A percentile compares a stretch with the other conserved stretches of the same genome.
These are phyloP conservation scores for Leptopterna dolabrata DNA, from an alignment of 2,888 invertebrate species.

Conservation along the genomic window DNA sequence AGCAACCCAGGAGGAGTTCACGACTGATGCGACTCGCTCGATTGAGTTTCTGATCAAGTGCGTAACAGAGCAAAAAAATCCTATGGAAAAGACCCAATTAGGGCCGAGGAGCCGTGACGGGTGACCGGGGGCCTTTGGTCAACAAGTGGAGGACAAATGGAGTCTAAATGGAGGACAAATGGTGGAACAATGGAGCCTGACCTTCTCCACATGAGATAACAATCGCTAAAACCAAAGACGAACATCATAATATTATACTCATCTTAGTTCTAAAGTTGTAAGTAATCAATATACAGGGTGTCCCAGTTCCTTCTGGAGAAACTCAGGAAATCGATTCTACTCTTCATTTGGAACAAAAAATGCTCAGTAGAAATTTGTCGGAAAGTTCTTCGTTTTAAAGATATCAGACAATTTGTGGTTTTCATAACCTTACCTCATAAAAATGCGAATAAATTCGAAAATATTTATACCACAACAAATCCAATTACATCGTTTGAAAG, in stretches of 20 bases:
- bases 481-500: too few species aligned
- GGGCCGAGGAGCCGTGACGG: neutral
- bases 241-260: neutral
- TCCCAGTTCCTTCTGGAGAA: too few species aligned
- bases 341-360: too few species aligned
- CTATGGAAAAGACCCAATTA: neutral
- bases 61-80: neutral
- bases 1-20: neutral
- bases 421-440: too few species aligned
- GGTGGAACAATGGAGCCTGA: neutral
- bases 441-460: too few species aligned
- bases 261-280: too few species aligned
- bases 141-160: conserved; percentile 4
- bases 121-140: neutral
- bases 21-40: neutral
- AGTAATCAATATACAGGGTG: too few species aligned
- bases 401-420: too few species aligned
- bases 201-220: conserved; percentile 4
- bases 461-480: too few species aligned
- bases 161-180: neutral
- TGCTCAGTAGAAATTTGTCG: too few species aligned
- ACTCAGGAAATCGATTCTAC: too few species aligned
- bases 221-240: neutral
- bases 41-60: neutral
- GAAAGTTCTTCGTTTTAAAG: too few species aligned